Evolutionary conservation across 2,797 vertebrate species (phyloP).

Genomic region (Anguilla anguilla): DNA sequence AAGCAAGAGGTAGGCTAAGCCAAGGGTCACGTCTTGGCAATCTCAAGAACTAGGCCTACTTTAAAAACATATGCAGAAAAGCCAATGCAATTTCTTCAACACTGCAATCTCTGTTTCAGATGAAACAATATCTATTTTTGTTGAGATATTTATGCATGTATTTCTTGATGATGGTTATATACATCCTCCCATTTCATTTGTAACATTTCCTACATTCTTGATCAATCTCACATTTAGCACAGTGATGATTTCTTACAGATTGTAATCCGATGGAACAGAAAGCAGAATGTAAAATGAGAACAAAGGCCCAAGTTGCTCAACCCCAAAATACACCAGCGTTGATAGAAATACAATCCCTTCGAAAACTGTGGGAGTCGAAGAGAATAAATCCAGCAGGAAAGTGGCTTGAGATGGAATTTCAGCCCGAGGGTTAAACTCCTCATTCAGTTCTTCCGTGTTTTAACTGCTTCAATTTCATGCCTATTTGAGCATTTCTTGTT

Average conservation of each 20-base stretch:
- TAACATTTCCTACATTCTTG: constrained; percentile 5
- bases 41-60: background rate
- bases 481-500: constrained; percentile 2
- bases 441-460: background rate
- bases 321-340: constrained; percentile 7
- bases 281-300: background rate
- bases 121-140: background rate
- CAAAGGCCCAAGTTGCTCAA: background rate
- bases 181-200: background rate
- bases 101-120: background rate
- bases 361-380: constrained; percentile 10
- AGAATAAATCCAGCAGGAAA: background rate
- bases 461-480: constrained; percentile 10
- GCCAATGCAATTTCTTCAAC: background rate
- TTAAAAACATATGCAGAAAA: background rate
- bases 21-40: background rate
- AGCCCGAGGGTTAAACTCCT: background rate
- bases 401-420: constrained; percentile 3
- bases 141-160: background rate
- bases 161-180: background rate
- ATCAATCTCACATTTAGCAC: background rate
- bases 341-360: background rate
- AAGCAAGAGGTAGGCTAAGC: background rate
- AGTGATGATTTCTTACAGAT: constrained; percentile 5
- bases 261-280: background rate